phyloP scores from a whole-genome alignment of 2,113 vertebrate species.

The Barnardius zonarius region DNA sequence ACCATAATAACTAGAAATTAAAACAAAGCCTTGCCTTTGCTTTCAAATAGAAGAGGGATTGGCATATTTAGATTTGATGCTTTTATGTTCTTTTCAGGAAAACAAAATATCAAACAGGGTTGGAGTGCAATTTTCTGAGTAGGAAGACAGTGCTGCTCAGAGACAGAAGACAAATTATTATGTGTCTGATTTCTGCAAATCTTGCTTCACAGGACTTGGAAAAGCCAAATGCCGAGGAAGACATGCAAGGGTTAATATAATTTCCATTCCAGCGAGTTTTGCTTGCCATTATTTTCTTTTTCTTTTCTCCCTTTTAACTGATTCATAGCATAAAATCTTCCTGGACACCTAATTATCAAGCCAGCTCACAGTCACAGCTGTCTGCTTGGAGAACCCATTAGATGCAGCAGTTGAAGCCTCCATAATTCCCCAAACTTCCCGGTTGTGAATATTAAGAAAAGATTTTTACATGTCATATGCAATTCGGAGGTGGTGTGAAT shows the following conservation, averaged over 20 bases:
- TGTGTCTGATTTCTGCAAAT: constrained; percentile 44
- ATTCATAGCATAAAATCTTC: constrained; percentile 89
- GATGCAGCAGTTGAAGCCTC: constrained; percentile 90
- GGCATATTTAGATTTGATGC: background rate
- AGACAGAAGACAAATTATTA: constrained; percentile 18
- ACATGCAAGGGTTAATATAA: constrained; percentile 77
- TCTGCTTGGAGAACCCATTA: constrained; percentile 95
- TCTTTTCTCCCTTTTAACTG: constrained; percentile 83
- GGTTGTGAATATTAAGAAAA: constrained; percentile 99
- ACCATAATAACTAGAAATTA: constrained; percentile 11
- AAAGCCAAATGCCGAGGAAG: constrained; percentile 1
- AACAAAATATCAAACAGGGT: background rate
- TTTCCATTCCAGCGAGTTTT: constrained; percentile 77
- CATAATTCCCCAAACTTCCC: constrained; percentile 92
- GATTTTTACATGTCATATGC: constrained; percentile 97
- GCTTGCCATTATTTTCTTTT: constrained; percentile 81
- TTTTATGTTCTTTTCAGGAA: background rate
- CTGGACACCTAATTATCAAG: constrained; percentile 96
- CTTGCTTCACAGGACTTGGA: background rate
- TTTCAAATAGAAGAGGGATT: background rate
- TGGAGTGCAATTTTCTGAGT: background rate
- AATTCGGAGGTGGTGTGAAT: constrained; percentile 90
- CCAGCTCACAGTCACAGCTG: constrained; percentile 96
- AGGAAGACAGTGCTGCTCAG: constrained; percentile 26
- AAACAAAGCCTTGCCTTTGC: background rate